Conservation (phyloP, 1,140 invertebrate species). For the Hypothenemus hampei region DNA sequence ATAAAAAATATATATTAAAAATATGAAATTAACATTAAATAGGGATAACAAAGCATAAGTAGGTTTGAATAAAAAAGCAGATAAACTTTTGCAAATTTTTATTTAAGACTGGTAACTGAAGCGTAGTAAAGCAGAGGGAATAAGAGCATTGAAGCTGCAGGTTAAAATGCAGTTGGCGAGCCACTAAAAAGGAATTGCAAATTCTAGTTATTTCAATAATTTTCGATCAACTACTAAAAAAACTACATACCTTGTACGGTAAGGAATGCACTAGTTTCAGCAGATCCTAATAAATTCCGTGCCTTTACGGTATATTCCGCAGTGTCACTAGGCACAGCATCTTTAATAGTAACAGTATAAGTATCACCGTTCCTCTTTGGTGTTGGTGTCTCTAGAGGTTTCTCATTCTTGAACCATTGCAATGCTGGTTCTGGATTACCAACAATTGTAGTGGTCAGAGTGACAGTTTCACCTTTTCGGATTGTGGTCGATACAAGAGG, state of each 20-base stretch:
- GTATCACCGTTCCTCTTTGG: slow-evolving; percentile 63
- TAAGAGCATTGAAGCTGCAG: background rate
- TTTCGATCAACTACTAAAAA: slow-evolving; percentile 1
- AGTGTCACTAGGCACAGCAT: slow-evolving; percentile 61
- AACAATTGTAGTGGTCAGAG: slow-evolving; percentile 70
- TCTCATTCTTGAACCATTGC: slow-evolving; percentile 73
- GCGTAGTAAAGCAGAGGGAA: no score
- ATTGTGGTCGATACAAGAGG: slow-evolving; percentile 68
- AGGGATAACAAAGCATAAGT: background rate
- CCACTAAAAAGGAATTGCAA: no score
- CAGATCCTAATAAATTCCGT: slow-evolving; percentile 69
- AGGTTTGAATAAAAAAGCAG: background rate
- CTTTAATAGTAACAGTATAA: slow-evolving; percentile 62
- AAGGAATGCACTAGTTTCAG: slow-evolving; percentile 68
- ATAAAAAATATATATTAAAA: slow-evolving; percentile 10
- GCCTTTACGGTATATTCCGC: slow-evolving; percentile 79
- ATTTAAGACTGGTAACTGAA: no score
- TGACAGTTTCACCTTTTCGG: slow-evolving; percentile 71
- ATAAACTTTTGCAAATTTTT: no score
- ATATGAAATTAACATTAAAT: background rate
- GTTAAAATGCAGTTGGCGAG: background rate
- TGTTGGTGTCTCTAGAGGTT: slow-evolving; percentile 54
- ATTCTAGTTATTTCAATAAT: no score
- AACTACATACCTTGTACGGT: slow-evolving; percentile 69
- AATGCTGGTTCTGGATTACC: slow-evolving; percentile 76